These are phyloP conservation scores for Thunnus maccoyii DNA, from an alignment of 2,113 vertebrate species.

Conservation along the genomic window DNA sequence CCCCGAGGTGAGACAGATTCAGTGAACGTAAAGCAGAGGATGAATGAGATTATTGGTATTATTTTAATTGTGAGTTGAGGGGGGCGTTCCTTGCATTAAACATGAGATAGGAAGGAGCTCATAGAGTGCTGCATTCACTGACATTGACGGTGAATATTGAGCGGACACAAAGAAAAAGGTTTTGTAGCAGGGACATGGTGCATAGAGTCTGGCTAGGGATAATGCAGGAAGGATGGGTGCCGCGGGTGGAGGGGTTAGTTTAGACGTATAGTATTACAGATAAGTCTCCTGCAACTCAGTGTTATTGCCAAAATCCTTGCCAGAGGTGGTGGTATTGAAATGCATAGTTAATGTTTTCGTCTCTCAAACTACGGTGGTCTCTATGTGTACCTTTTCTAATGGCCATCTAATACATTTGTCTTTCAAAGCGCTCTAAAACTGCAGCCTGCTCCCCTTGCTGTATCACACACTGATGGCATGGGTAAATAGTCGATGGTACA, in stretches of 20 bases:
- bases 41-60: not conserved
- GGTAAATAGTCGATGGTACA: not conserved
- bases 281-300: slow-evolving; percentile 44
- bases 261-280: slow-evolving; percentile 23
- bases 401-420: not conserved
- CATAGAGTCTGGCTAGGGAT: slow-evolving; percentile 34
- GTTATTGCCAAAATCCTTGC: slow-evolving; percentile 83
- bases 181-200: slow-evolving; percentile 15
- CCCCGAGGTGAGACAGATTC: not conserved
- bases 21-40: not conserved
- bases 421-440: not conserved
- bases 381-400: not conserved
- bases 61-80: slow-evolving; percentile 10
- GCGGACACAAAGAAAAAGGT: slow-evolving; percentile 16
- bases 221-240: slow-evolving; percentile 9
- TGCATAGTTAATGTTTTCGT: slow-evolving; percentile 83
- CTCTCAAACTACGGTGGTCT: slow-evolving; percentile 32
- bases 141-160: not conserved
- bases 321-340: slow-evolving; percentile 67
- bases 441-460: slow-evolving; percentile 7
- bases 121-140: not conserved
- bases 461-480: not conserved
- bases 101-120: not conserved
- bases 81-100: slow-evolving; percentile 6
- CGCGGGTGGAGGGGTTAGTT: not conserved